Evolutionary conservation across 1,140 invertebrate species (phyloP).

Genomic region (Tachypleus tridentatus): DNA sequence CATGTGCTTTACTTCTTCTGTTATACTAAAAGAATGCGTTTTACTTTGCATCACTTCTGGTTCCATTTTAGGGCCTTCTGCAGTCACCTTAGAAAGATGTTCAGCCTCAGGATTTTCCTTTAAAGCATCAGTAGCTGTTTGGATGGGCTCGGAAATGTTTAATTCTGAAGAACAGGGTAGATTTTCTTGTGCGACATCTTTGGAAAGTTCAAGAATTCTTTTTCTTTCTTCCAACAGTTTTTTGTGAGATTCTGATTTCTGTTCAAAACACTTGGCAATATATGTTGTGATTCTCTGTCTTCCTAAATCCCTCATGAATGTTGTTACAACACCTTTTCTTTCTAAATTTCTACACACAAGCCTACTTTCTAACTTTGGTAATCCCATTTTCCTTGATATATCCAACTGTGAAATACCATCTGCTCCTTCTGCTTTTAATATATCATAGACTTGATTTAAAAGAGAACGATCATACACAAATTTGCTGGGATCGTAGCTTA

Average conservation of each 20-base stretch:
- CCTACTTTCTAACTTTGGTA: conserved; percentile 40
- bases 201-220: conserved; percentile 3
- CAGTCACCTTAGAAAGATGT: too few species aligned
- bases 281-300: conserved; percentile 36
- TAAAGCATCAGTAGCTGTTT: too few species aligned
- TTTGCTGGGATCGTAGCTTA: conserved; percentile 26
- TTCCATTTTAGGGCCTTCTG: too few species aligned
- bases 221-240: conserved; percentile 19
- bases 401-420: conserved; percentile 40
- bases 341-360: conserved; percentile 39
- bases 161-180: neutral
- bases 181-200: neutral
- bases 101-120: too few species aligned
- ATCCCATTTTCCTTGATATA: conserved; percentile 35
- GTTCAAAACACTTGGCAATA: conserved; percentile 32
- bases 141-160: too few species aligned
- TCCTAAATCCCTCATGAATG: conserved; percentile 42
- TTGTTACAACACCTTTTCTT: conserved; percentile 34
- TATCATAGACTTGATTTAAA: conserved; percentile 37
- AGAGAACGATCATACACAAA: conserved; percentile 24
- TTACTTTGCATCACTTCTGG: neutral
- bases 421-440: conserved; percentile 35
- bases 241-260: conserved; percentile 19
- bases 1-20: conserved; percentile 23
- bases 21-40: neutral